Evolutionary conservation across 1,140 invertebrate species (phyloP).

Genomic region (Mamestra configurata): DNA sequence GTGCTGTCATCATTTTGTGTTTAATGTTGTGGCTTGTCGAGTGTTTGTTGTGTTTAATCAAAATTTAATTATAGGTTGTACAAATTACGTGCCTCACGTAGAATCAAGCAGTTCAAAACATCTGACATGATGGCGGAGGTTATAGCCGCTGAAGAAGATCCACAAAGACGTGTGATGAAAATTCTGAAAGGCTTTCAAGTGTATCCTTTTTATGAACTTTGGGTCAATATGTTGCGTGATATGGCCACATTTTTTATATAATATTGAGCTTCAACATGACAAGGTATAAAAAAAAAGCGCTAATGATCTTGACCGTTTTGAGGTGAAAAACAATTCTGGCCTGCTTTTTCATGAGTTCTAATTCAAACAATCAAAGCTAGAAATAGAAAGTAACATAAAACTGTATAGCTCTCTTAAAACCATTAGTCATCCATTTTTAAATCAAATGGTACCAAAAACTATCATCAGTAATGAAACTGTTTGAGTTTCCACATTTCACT

Average conservation of each 20-base stretch:
- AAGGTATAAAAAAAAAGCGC: neutral
- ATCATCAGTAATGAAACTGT: too few species aligned
- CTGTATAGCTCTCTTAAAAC: too few species aligned
- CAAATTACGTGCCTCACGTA: neutral
- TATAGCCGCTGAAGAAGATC: slow-evolving; percentile 69
- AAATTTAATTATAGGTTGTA: neutral
- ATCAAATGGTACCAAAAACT: too few species aligned
- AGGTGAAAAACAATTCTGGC: too few species aligned
- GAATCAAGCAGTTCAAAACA: neutral
- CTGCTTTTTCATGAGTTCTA: too few species aligned
- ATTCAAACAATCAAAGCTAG: too few species aligned
- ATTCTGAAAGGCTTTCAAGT: slow-evolving; percentile 89
- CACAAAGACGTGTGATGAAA: slow-evolving; percentile 82
- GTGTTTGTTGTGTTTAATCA: slow-evolving; percentile 17
- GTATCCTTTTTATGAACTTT: slow-evolving; percentile 83
- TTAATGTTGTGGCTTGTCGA: slow-evolving; percentile 12
- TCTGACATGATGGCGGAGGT: slow-evolving; percentile 74
- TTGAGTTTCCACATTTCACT: too few species aligned
- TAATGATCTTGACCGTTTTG: too few species aligned
- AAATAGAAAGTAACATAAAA: too few species aligned
- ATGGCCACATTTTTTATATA: neutral
- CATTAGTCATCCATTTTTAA: too few species aligned
- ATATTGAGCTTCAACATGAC: neutral
- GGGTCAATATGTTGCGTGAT: slow-evolving; percentile 21
- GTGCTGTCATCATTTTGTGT: slow-evolving; percentile 17